phyloP scores from a whole-genome alignment of 2,797 vertebrate genomes.

The Vespertilio murinus region DNA sequence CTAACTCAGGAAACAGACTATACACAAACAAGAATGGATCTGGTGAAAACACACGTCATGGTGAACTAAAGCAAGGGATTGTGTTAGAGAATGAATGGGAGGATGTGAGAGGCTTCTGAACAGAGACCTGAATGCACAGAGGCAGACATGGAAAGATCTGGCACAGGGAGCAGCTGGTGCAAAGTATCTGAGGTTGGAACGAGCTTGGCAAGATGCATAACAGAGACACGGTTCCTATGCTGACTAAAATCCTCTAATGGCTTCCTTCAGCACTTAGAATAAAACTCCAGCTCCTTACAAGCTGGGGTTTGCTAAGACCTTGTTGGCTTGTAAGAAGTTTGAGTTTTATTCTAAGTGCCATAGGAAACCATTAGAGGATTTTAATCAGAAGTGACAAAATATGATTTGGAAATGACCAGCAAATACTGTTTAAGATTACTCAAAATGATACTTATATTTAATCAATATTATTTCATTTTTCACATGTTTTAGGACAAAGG shows the following conservation, averaged over 20 bases:
- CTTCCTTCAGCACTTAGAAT: no score
- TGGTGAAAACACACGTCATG: neutral
- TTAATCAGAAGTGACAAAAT: conserved; percentile 1
- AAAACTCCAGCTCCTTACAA: no score
- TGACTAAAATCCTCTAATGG: neutral
- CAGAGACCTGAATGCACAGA: neutral
- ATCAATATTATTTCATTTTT: conserved; percentile 31
- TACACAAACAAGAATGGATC: neutral
- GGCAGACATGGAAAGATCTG: neutral
- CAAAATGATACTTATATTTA: neutral
- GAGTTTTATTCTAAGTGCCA: neutral
- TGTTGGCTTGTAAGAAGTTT: neutral
- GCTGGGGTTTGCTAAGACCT: neutral
- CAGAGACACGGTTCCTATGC: neutral
- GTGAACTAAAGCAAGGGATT: neutral
- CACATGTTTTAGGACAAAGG: neutral
- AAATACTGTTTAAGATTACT: neutral
- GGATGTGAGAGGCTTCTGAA: neutral
- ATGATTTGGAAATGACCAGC: neutral
- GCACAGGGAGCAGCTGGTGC: neutral
- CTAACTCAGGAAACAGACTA: no score
- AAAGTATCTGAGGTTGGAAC: neutral
- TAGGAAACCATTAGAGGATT: neutral
- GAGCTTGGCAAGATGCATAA: neutral
- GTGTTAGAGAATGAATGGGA: neutral